A percentile compares a stretch with the other conserved stretches of the same genome.
Conservation (phyloP, 2,797 vertebrate species). For the Lepilemur septentrionalis region DNA sequence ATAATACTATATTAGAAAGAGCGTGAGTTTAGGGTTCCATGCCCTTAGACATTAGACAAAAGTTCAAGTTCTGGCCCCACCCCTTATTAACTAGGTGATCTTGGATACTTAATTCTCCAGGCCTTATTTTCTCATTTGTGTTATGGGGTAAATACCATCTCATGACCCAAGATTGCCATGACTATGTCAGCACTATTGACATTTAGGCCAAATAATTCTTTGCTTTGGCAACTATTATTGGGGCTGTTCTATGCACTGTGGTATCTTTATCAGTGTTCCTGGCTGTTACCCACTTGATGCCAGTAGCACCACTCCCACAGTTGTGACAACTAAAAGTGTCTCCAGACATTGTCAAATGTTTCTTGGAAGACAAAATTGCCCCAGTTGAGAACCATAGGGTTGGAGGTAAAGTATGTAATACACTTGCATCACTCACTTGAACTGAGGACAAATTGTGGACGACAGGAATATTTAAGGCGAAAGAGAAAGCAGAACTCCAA, state of each 20-base stretch:
- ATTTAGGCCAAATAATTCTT: neutral
- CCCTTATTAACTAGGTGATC: neutral
- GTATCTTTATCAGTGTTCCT: neutral
- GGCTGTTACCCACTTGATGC: neutral
- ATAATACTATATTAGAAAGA: neutral
- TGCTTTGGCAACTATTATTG: neutral
- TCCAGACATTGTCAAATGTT: neutral
- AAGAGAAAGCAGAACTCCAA: neutral
- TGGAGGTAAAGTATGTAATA: neutral
- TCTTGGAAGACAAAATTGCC: neutral
- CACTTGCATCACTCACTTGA: neutral
- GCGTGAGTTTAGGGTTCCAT: neutral
- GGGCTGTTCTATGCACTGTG: neutral
- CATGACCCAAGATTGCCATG: neutral
- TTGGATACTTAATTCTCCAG: neutral
- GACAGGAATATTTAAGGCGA: neutral
- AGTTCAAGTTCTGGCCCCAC: neutral
- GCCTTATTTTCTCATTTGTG: constrained; percentile 19
- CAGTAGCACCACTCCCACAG: neutral
- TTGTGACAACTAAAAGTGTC: neutral
- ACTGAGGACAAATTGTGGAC: neutral
- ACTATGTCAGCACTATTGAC: neutral
- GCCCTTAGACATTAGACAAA: neutral
- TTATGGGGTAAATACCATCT: neutral
- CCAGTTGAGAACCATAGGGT: neutral